Evolutionary conservation across 2,797 vertebrate genomes (phyloP).

Genomic region (Cirrhinus mrigala): DNA sequence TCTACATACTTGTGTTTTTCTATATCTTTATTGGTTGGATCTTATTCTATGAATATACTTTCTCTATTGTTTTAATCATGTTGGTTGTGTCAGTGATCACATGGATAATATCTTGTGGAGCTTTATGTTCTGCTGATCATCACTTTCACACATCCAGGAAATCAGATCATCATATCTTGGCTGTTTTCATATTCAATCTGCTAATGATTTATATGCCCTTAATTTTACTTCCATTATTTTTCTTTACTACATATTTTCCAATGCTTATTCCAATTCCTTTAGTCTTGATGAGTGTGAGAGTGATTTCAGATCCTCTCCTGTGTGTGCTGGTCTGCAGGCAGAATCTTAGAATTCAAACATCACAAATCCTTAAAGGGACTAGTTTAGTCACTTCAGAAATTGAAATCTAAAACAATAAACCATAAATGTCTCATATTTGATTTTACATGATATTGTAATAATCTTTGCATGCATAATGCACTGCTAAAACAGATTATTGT

Average conservation of each 20-base stretch:
- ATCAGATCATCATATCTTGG: neutral
- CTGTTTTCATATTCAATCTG: neutral
- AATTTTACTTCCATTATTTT: neutral
- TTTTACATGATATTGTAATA: too few relatives aligned
- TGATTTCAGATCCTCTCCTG: neutral
- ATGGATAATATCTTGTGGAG: neutral
- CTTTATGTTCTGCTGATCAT: neutral
- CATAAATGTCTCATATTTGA: too few relatives aligned
- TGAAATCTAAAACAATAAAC: too few relatives aligned
- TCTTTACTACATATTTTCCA: too few relatives aligned
- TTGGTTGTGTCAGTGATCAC: neutral
- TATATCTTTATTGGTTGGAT: neutral
- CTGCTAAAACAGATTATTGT: too few relatives aligned
- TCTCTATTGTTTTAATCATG: neutral
- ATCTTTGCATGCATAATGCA: too few relatives aligned
- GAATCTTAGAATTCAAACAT: neutral
- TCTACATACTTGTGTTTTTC: neutral
- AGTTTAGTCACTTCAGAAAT: neutral
- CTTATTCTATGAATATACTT: accelerated
- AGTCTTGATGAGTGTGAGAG: neutral
- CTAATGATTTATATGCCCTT: neutral
- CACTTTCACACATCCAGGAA: neutral
- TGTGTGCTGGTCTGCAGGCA: neutral
- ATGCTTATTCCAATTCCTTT: neutral
- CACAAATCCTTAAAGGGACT: neutral